Conservation (phyloP, 1,140 invertebrate genomes). For the Caerostris darwini region DNA sequence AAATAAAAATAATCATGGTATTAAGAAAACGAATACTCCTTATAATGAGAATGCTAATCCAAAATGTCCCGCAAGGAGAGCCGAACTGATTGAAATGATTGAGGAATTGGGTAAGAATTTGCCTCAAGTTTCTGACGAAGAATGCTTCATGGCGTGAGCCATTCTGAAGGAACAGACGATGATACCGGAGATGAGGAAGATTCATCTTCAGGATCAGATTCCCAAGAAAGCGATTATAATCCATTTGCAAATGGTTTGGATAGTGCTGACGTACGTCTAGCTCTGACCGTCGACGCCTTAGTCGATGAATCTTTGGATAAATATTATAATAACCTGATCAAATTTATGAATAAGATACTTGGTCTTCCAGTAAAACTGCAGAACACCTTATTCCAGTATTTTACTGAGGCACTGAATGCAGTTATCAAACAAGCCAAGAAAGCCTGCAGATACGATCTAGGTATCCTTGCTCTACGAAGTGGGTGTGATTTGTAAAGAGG, state of each 20-base stretch:
- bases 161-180: slow-evolving; percentile 92
- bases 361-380: slow-evolving; percentile 98
- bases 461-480: slow-evolving; percentile 94
- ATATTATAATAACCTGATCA: slow-evolving; percentile 93
- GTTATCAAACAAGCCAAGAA: slow-evolving; percentile 92
- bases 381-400: slow-evolving; percentile 98
- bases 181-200: slow-evolving; percentile 96
- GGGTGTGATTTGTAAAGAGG: slow-evolving; percentile 90
- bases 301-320: slow-evolving; percentile 95
- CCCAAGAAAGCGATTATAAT: slow-evolving; percentile 83
- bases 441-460: slow-evolving; percentile 90
- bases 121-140: slow-evolving; percentile 99
- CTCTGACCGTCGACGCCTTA: slow-evolving; percentile 95
- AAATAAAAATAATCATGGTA: slow-evolving; percentile 69
- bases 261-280: slow-evolving; percentile 89
- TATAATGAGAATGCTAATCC: slow-evolving; percentile 88
- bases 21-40: slow-evolving; percentile 83
- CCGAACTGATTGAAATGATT: slow-evolving; percentile 92
- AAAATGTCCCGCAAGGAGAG: slow-evolving; percentile 94
- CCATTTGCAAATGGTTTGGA: slow-evolving; percentile 90
- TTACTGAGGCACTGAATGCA: slow-evolving; percentile 95
- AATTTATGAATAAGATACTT: slow-evolving; percentile 98
- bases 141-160: slow-evolving; percentile 96
- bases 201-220: slow-evolving; percentile 84
- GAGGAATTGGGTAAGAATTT: slow-evolving; percentile 93